These are phyloP conservation scores for Calliopsis andreniformis DNA, from an alignment of 1,140 invertebrate species.

Conservation along the genomic window DNA sequence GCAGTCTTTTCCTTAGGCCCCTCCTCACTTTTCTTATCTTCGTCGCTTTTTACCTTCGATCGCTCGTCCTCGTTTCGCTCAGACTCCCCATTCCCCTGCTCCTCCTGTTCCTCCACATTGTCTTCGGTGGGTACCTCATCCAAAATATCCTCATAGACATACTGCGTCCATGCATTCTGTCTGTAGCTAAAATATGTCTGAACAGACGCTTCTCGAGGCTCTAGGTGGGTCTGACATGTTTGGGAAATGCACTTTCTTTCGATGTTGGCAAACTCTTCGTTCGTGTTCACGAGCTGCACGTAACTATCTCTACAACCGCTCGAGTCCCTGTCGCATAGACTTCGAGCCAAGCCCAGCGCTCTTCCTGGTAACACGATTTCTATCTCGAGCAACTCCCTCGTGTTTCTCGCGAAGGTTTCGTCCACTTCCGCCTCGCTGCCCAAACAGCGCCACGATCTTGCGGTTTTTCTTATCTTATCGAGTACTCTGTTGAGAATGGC, in stretches of 20 bases:
- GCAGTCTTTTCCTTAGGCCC: slow-evolving; percentile 10
- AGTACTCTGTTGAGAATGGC: slow-evolving; percentile 82
- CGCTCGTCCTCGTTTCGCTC: slow-evolving; percentile 35
- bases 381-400: slow-evolving; percentile 83
- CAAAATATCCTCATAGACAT: slow-evolving; percentile 74
- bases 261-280: slow-evolving; percentile 79
- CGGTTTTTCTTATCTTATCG: slow-evolving; percentile 82
- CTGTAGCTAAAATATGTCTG: slow-evolving; percentile 87
- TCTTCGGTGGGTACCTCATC: not conserved
- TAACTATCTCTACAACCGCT: slow-evolving; percentile 84
- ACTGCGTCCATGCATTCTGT: slow-evolving; percentile 87
- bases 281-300: slow-evolving; percentile 82
- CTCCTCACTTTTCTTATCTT: slow-evolving; percentile 27
- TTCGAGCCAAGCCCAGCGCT: slow-evolving; percentile 13
- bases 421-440: slow-evolving; percentile 85
- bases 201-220: slow-evolving; percentile 78
- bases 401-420: slow-evolving; percentile 78
- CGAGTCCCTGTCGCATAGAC: slow-evolving; percentile 76
- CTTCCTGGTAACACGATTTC: slow-evolving; percentile 79
- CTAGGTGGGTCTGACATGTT: slow-evolving; percentile 81
- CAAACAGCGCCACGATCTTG: slow-evolving; percentile 83
- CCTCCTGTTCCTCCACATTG: slow-evolving; percentile 1
- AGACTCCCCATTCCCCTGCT: slow-evolving; percentile 1
- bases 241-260: slow-evolving; percentile 69
- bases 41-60: slow-evolving; percentile 8